Conservation (phyloP, 2,797 vertebrate genomes). For the Sarcophilus harrisii region DNA sequence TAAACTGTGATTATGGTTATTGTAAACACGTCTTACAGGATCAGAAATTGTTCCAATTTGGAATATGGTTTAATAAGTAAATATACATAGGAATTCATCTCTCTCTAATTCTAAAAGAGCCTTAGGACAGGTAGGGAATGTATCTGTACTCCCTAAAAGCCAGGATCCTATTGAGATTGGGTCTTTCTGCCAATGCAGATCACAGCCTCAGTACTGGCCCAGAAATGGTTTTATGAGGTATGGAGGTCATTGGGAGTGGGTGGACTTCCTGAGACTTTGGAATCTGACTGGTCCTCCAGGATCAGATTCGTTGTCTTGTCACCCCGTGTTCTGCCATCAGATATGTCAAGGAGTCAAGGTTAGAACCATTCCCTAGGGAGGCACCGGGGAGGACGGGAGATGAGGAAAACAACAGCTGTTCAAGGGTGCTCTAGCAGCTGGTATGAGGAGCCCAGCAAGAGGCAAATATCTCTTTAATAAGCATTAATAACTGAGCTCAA, state of each 20-base stretch:
- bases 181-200: background rate
- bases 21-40: background rate
- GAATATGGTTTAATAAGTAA: background rate
- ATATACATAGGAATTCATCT: background rate
- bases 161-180: background rate
- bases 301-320: background rate
- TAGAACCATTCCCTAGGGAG: background rate
- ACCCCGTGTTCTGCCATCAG: background rate
- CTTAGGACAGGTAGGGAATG: background rate
- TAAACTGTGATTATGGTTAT: background rate
- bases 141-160: background rate
- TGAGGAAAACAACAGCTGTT: background rate
- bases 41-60: background rate
- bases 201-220: background rate
- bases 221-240: background rate
- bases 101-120: background rate
- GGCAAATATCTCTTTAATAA: background rate
- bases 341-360: background rate
- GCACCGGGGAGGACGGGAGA: background rate
- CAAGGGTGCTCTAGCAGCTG: background rate
- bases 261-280: too few species aligned
- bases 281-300: background rate
- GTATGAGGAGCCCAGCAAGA: background rate
- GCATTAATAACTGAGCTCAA: background rate
- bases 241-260: too few species aligned